Evolutionary conservation across 1,140 invertebrate genomes (phyloP), one percentile per base, ranked within the genome.

Genomic region (Acromyrmex heyeri): DNA sequence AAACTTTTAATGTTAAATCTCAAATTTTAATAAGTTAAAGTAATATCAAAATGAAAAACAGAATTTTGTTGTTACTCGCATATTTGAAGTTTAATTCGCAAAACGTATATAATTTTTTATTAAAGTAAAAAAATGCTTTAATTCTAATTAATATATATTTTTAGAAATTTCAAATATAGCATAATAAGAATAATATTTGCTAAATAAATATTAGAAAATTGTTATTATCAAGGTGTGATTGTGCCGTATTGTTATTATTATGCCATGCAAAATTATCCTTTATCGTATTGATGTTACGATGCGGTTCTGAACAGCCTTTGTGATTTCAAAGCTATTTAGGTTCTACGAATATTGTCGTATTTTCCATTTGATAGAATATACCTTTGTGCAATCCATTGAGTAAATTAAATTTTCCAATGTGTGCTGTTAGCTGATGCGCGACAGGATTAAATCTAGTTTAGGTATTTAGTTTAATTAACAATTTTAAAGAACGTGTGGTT

Each of bases 231-330:
- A 69, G 27, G n/a, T 1, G 6, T 55, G 12, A 55, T 55, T 67
- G 27, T 53, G 27, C 7, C 44, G 8, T 24, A 67, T 79, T 3
- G 30, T 57, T 44, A 38, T 8, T 50, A 30, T 8, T 50, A 27
- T 57, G 1, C 8, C n/a, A 73, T 78, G 88, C 50, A 67, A 76
- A 55, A 85, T 73, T 57, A 86, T 27, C 18, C 44, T 85, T 73
- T 70, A 78, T 27, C n/a, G 48, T 59, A 77, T 48, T 44, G 24
- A 69, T 59, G 53, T 85, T 77, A 61, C 30, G 55, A 27, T 16
- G 65, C 24, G 53, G 55, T 67, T 67, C 77, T 65, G 27, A 53
- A 21, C 27, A 34, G 44, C 14, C 61, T 67, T 34, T 69, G 30
- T 79, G 21, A 14, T 57, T 55, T 79, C 62, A 79, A 21, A 65